These are phyloP conservation scores for Bubo scandiacus DNA, from an alignment of 2,113 vertebrate species.

Conservation along the genomic window DNA sequence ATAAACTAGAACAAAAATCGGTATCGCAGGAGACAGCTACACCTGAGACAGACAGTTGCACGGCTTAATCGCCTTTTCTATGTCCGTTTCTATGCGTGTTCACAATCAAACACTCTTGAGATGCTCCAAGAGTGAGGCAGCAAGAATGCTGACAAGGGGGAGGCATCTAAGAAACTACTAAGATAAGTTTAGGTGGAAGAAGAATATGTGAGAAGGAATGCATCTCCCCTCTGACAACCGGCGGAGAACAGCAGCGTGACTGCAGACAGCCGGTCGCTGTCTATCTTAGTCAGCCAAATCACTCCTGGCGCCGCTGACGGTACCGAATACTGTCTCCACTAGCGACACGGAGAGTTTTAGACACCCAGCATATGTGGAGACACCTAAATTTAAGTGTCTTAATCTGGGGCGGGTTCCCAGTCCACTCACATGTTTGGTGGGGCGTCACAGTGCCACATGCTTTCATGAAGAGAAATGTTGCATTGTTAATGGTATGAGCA, in stretches of 20 bases:
- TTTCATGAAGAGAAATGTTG: not conserved
- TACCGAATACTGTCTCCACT: not conserved
- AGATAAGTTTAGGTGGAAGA: not conserved
- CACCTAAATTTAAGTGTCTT: not conserved
- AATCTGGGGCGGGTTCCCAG: not conserved
- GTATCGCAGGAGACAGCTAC: too few relatives aligned
- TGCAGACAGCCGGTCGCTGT: not conserved
- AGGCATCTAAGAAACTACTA: not conserved
- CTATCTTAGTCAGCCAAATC: not conserved
- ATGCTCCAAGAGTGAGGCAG: not conserved
- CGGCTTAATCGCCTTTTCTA: fast-evolving
- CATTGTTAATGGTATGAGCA: not conserved
- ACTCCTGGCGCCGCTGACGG: not conserved
- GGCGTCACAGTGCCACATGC: not conserved
- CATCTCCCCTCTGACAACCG: not conserved
- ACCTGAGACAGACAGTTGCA: not conserved
- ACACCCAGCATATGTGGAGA: not conserved
- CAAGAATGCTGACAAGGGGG: not conserved
- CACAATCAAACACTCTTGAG: not conserved
- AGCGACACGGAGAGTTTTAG: not conserved
- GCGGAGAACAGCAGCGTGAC: not conserved
- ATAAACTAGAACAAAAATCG: not conserved
- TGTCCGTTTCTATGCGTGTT: not conserved
- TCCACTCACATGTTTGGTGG: not conserved
- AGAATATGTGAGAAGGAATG: not conserved